These are phyloP conservation scores for Andrena bicolor DNA, from an alignment of 2,888 invertebrate genomes.

Conservation along the genomic window DNA sequence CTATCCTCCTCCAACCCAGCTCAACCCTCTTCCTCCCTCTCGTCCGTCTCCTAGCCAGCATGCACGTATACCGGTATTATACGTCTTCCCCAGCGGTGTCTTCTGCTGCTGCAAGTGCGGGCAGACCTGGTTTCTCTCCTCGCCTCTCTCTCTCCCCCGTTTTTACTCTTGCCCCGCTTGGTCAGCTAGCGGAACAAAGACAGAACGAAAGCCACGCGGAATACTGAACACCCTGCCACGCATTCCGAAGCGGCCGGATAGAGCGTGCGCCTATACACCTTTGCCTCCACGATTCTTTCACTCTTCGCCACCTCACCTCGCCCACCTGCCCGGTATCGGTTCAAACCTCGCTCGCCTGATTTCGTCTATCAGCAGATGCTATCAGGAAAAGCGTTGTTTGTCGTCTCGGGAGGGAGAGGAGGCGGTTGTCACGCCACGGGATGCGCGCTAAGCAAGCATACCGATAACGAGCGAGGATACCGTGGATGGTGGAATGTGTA, in stretches of 20 bases:
- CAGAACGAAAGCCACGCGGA: constrained; percentile 35
- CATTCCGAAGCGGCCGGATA: constrained; percentile 50
- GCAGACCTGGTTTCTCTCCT: constrained; percentile 53
- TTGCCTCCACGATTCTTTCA: constrained; percentile 27
- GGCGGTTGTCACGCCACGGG: constrained; percentile 15
- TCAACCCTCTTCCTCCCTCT: constrained; percentile 46
- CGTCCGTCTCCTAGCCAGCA: constrained; percentile 45
- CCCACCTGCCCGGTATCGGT: constrained; percentile 20
- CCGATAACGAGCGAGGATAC: constrained; percentile 55
- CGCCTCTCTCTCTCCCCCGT: constrained; percentile 25
- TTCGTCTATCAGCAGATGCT: neutral
- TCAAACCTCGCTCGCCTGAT: constrained; percentile 4
- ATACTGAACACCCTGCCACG: constrained; percentile 49
- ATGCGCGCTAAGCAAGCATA: constrained; percentile 53
- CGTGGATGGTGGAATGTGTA: constrained; percentile 28
- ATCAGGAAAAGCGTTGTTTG: constrained; percentile 8
- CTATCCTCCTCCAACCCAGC: constrained; percentile 37
- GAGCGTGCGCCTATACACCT: constrained; percentile 14
- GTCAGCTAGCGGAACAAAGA: constrained; percentile 5
- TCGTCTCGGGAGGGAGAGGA: constrained; percentile 29
- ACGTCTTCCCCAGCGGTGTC: constrained; percentile 32
- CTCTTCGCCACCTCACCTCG: constrained; percentile 37
- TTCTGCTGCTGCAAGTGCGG: constrained; percentile 35
- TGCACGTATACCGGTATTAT: constrained; percentile 32
- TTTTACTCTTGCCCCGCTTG: constrained; percentile 27